Evolutionary conservation across 2,113 vertebrate genomes (phyloP).

Genomic region (Thomomys bottae): DNA sequence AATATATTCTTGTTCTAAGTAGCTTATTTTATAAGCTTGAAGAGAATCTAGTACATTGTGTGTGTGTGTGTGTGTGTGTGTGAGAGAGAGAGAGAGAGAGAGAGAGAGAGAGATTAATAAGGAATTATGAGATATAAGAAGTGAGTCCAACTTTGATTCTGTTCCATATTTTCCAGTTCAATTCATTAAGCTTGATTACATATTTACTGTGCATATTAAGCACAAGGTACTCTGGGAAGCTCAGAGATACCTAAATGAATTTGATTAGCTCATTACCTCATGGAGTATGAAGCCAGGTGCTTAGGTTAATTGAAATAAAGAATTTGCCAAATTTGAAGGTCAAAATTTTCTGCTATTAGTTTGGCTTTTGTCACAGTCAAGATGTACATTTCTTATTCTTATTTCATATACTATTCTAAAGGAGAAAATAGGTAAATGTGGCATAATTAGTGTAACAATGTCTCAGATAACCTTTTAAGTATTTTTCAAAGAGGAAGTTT

Average conservation of each 20-base stretch:
- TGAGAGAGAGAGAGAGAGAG: too few relatives aligned
- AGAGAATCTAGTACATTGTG: neutral
- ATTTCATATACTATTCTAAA: neutral
- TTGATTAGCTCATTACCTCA: neutral
- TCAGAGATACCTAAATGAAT: neutral
- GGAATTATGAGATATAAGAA: neutral
- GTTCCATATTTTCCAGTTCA: constrained; percentile 14
- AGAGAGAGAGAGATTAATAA: neutral
- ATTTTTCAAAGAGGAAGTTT: constrained; percentile 32
- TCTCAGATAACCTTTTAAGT: neutral
- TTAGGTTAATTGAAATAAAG: constrained; percentile 16
- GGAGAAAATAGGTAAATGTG: neutral
- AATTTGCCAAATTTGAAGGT: constrained; percentile 49
- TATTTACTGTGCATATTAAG: constrained; percentile 31
- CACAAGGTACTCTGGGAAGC: neutral
- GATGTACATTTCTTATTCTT: constrained; percentile 51
- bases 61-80: neutral
- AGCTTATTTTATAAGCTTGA: neutral
- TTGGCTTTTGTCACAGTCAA: constrained; percentile 38
- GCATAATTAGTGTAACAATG: neutral
- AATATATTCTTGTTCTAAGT: neutral
- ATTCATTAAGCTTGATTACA: constrained; percentile 34
- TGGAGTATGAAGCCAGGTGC: neutral
- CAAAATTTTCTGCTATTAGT: constrained; percentile 36
- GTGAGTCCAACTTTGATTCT: neutral